Conservation (phyloP, 2,888 invertebrate genomes). For the Coremacera marginata region DNA sequence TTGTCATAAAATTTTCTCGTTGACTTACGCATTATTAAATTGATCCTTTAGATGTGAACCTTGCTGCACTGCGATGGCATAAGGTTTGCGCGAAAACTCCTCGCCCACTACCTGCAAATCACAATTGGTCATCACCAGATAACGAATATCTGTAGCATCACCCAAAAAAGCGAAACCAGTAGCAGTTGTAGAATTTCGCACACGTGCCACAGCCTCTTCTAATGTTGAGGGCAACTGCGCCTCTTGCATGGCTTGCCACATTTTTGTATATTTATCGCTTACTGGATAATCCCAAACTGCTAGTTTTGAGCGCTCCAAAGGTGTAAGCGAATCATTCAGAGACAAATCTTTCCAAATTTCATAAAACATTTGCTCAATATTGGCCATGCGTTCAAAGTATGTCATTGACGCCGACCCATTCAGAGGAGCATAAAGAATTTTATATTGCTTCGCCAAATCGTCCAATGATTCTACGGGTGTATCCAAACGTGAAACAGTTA, state of each 20-base stretch:
- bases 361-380: slow-evolving; percentile 94
- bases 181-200: slow-evolving; percentile 76
- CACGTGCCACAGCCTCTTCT: slow-evolving; percentile 83
- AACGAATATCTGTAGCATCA: slow-evolving; percentile 92
- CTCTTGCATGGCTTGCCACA: slow-evolving; percentile 96
- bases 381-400: slow-evolving; percentile 96
- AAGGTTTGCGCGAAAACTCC: slow-evolving; percentile 97
- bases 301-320: slow-evolving; percentile 90
- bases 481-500: slow-evolving; percentile 93
- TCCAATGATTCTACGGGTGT: slow-evolving; percentile 94
- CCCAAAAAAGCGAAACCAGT: slow-evolving; percentile 94
- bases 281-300: slow-evolving; percentile 99
- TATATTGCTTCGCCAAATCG: slow-evolving; percentile 95
- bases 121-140: slow-evolving; percentile 67
- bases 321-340: slow-evolving; percentile 90
- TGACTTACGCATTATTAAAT: slow-evolving; percentile 92
- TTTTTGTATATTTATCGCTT: slow-evolving; percentile 97
- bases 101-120: slow-evolving; percentile 94
- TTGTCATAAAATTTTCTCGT: not conserved
- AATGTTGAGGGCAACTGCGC: slow-evolving; percentile 84
- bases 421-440: slow-evolving; percentile 94
- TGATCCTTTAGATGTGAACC: slow-evolving; percentile 94
- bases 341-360: slow-evolving; percentile 99
- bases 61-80: slow-evolving; percentile 96
- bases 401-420: slow-evolving; percentile 90